Evolutionary conservation across 2,888 invertebrate genomes (phyloP).

Genomic region (Philereme transversata): DNA sequence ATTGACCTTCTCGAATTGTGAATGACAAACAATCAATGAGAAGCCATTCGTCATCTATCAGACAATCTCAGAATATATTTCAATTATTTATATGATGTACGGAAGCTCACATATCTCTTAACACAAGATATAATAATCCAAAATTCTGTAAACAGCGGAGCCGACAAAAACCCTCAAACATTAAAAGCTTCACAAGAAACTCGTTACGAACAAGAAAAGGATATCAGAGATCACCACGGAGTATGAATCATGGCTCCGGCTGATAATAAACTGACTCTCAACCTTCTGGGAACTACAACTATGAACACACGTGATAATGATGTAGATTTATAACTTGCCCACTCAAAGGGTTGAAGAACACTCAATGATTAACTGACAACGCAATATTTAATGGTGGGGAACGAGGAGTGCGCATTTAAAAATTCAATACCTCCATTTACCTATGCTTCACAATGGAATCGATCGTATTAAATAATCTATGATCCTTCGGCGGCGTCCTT

Average conservation of each 20-base stretch:
- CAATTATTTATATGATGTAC: no score
- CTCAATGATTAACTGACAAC: constrained; percentile 39
- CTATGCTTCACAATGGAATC: constrained; percentile 49
- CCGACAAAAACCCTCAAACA: constrained; percentile 40
- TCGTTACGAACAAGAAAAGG: constrained; percentile 59
- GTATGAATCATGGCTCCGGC: constrained; percentile 63
- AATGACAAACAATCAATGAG: constrained; percentile 47
- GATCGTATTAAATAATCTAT: constrained; percentile 57
- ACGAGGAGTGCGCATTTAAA: constrained; percentile 46
- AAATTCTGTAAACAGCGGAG: constrained; percentile 30
- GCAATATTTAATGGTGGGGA: constrained; percentile 47
- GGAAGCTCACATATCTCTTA: constrained; percentile 7
- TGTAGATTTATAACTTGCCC: constrained; percentile 33
- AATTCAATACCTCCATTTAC: constrained; percentile 49
- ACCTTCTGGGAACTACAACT: constrained; percentile 68
- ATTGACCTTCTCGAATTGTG: constrained; percentile 44
- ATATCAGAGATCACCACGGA: constrained; percentile 69
- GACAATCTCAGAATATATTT: constrained; percentile 11
- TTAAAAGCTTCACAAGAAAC: constrained; percentile 45
- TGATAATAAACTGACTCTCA: constrained; percentile 57
- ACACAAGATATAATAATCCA: constrained; percentile 14
- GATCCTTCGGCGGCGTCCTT: constrained; percentile 37
- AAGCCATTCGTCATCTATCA: constrained; percentile 22
- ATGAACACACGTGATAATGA: constrained; percentile 45
- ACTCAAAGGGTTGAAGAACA: constrained; percentile 13